Base-by-base conservation (phyloP, 2,797 vertebrate species). In the Kryptolebias ocellatus region DNA sequence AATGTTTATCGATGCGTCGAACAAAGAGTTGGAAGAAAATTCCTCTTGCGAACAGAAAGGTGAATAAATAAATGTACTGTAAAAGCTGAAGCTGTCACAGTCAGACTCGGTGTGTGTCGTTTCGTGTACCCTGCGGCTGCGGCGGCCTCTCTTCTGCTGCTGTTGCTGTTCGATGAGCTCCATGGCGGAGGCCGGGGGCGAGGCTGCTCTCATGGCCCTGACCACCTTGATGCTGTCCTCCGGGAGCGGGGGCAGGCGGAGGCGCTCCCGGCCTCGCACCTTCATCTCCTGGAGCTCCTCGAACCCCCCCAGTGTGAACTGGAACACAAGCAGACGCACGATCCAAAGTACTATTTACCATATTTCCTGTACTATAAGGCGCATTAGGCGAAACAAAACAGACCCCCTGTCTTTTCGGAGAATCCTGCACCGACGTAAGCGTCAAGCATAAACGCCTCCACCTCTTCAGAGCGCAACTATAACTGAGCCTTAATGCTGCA, bases 211-310 rank as follows among this genome's bases (percentile, higher is more conserved):
- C 96, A 98, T 96, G 84, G 93, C 95, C 51, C 95, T 86, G 67
- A 97, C 94, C 84, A 99, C 96, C 88, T 95, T 95, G 86, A 99
- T 96, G 87, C 97, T 98, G 94, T 98, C 96, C 86, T 99, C 98
- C 0, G 95, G 95, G 75, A 98, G 88, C 0, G 95, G 92, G 0
- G 95, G 92, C 53, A 99, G 90, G 67, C 88, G 91, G 80, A 96
- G 63, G 27, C 94, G 93, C 70, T 92, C 92, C 4, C 97, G 87
- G 70, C 92, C 93, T 53, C 86, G 84, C 66, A 96, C 90, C 88
- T 98, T 99, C 93, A 95, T 92, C 53, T 86, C 84, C 92, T 98
- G 97, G 10, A 98, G 93, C 60, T 95, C 93, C 74, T 96, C 93
- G 5, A 98, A 98, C 2, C 98, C 97, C 4, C 98, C 97, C 60